These are phyloP conservation scores for Syrrhaptes paradoxus DNA, from an alignment of 2,113 vertebrate species.

Conservation along the genomic window DNA sequence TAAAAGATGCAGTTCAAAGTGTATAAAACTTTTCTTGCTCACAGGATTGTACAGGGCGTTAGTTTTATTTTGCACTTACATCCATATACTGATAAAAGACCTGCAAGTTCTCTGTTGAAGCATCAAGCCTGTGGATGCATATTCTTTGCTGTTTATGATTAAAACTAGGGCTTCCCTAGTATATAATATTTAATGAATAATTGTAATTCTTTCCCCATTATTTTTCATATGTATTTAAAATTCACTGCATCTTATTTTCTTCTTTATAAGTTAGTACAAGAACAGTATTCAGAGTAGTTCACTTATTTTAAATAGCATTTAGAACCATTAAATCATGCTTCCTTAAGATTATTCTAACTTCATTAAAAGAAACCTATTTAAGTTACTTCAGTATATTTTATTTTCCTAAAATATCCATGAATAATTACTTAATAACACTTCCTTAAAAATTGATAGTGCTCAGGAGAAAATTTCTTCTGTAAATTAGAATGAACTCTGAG, in stretches of 20 bases:
- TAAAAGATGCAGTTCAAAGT: neutral
- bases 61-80: neutral
- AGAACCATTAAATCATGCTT: neutral
- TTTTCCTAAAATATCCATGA: neutral
- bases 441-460: neutral
- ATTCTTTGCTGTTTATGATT: neutral
- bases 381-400: neutral
- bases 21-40: neutral
- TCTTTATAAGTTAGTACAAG: neutral
- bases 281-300: neutral
- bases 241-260: neutral
- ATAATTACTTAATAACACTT: slow-evolving; percentile 1
- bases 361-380: neutral
- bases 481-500: neutral
- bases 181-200: neutral
- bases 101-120: neutral
- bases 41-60: neutral
- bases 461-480: neutral
- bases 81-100: neutral
- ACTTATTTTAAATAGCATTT: neutral
- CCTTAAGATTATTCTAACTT: neutral
- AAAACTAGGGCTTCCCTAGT: neutral
- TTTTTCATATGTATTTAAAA: neutral
- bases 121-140: neutral
- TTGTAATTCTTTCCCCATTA: neutral